Evolutionary conservation across 2,888 invertebrate species (phyloP).

Genomic region (Heliothis peltigera): DNA sequence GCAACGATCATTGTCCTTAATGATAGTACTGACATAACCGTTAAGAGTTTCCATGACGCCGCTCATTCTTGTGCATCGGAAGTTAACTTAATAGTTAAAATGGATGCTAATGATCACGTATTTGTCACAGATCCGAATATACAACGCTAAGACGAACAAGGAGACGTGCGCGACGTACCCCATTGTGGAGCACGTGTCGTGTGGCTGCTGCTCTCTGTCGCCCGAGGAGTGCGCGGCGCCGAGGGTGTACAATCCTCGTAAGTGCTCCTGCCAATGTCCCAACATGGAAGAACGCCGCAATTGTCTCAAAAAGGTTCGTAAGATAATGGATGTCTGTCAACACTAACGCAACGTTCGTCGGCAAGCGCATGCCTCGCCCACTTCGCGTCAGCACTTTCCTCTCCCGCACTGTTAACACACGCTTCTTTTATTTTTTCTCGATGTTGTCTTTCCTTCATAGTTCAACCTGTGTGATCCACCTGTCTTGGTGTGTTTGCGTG

Average conservation of each 20-base stretch:
- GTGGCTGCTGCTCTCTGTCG: slow-evolving; percentile 79
- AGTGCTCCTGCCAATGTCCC: slow-evolving; percentile 87
- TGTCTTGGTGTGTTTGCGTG: slow-evolving; percentile 48
- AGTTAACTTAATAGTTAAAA: slow-evolving; percentile 5
- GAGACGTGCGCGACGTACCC: slow-evolving; percentile 81
- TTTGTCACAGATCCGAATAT: slow-evolving; percentile 80
- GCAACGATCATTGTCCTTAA: slow-evolving; percentile 66
- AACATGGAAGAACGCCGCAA: slow-evolving; percentile 81
- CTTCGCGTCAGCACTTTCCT: slow-evolving; percentile 64
- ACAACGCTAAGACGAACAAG: slow-evolving; percentile 79
- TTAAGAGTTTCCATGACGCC: slow-evolving; percentile 48
- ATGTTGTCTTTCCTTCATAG: slow-evolving; percentile 57
- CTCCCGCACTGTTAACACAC: slow-evolving; percentile 68
- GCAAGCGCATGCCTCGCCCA: slow-evolving; percentile 71
- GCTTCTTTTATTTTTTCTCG: slow-evolving; percentile 66
- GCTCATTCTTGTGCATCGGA: slow-evolving; percentile 20
- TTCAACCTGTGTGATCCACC: slow-evolving; percentile 39
- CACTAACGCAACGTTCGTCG: slow-evolving; percentile 78
- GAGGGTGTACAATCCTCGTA: slow-evolving; percentile 84
- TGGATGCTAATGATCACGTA: slow-evolving; percentile 24
- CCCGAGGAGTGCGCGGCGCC: slow-evolving; percentile 75
- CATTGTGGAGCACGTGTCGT: slow-evolving; percentile 81
- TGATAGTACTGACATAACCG: slow-evolving; percentile 77
- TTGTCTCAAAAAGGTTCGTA: slow-evolving; percentile 86
- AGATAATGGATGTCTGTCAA: slow-evolving; percentile 85